Conservation (phyloP, 2,888 invertebrate species). For the Polia nebulosa region DNA sequence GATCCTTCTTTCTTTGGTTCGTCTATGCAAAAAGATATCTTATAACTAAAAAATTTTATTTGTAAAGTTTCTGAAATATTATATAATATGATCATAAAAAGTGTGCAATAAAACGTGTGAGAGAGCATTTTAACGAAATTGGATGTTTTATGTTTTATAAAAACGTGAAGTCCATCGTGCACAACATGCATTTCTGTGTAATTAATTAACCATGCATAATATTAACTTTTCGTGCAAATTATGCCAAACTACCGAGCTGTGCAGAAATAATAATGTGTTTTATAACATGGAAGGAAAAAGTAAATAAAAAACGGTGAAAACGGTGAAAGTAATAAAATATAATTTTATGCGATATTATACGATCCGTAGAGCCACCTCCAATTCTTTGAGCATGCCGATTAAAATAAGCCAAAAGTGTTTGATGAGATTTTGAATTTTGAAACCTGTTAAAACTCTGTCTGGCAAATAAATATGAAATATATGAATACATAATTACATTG, state of each 20-base stretch:
- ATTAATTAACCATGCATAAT: constrained; percentile 65
- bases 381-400: constrained; percentile 87
- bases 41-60: neutral
- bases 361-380: constrained; percentile 83
- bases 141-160: constrained; percentile 6
- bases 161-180: constrained; percentile 53
- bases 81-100: neutral
- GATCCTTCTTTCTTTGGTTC: neutral
- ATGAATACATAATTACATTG: constrained; percentile 12
- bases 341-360: constrained; percentile 53
- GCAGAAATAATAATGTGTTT: constrained; percentile 58
- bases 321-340: constrained; percentile 42
- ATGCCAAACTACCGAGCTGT: constrained; percentile 61
- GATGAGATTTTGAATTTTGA: constrained; percentile 87
- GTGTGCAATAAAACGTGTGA: neutral
- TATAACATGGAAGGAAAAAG: constrained; percentile 32
- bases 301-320: constrained; percentile 36
- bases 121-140: neutral
- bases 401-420: constrained; percentile 81
- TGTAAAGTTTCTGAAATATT: neutral
- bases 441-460: constrained; percentile 83
- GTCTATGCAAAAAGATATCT: neutral
- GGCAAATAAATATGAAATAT: constrained; percentile 75
- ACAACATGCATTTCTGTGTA: constrained; percentile 65
- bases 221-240: constrained; percentile 66